phyloP scores from a whole-genome alignment of 2,888 invertebrate species.

The Acanthopleura granulata region DNA sequence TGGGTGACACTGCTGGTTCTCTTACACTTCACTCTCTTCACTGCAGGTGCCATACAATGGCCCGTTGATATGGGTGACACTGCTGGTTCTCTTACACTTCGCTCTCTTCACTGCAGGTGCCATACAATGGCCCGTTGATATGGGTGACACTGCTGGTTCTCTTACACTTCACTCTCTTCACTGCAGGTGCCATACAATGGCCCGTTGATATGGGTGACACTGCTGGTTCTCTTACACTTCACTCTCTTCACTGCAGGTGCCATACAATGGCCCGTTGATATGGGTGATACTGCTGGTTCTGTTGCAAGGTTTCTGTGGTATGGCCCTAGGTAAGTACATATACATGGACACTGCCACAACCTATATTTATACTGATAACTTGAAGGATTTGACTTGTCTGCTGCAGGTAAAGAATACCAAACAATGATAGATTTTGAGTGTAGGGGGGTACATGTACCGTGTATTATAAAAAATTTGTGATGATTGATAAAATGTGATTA shows the following conservation, averaged over 20 bases:
- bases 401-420: no score
- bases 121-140: conserved; percentile 88
- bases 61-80: conserved; percentile 85
- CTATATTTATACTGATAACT: no score
- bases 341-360: no score
- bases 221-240: conserved; percentile 89
- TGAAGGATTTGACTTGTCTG: no score
- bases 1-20: conserved; percentile 88
- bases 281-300: conserved; percentile 88
- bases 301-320: conserved; percentile 92
- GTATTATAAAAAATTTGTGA: no score
- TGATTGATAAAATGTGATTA: no score
- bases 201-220: conserved; percentile 85
- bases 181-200: conserved; percentile 91
- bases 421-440: no score
- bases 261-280: conserved; percentile 88
- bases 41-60: conserved; percentile 92
- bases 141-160: conserved; percentile 88
- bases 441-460: no score
- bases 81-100: conserved; percentile 89
- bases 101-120: no score
- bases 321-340: conserved; percentile 86
- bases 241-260: conserved; percentile 88
- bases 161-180: conserved; percentile 94
- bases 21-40: no score